Conservation (phyloP, 2,888 invertebrate species). For the Stenotaenia linearis region DNA sequence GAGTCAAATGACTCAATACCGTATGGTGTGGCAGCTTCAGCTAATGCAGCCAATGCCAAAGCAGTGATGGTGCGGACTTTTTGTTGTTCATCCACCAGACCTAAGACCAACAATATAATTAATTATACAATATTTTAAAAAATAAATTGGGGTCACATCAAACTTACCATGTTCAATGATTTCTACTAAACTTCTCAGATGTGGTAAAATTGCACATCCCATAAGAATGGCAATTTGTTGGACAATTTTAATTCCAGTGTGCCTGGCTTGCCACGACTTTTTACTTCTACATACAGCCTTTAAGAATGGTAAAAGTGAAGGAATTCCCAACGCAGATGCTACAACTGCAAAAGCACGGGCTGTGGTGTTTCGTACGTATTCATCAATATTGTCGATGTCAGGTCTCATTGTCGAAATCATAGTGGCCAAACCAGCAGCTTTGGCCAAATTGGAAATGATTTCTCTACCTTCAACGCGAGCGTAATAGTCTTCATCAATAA, state of each 20-base stretch:
- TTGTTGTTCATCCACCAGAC: constrained; percentile 95
- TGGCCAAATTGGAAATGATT: constrained; percentile 97
- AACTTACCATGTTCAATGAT: constrained; percentile 94
- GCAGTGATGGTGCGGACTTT: constrained; percentile 99
- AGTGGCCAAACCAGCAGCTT: constrained; percentile 97
- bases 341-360: constrained; percentile 99
- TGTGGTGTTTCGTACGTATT: constrained; percentile 98
- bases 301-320: constrained; percentile 91
- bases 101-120: constrained; percentile 47
- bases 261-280: constrained; percentile 98
- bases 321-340: constrained; percentile 96
- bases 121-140: neutral
- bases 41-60: constrained; percentile 92
- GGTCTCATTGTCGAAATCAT: constrained; percentile 99
- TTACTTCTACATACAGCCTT: constrained; percentile 99
- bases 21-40: constrained; percentile 98
- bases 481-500: constrained; percentile 99
- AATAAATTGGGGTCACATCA: neutral
- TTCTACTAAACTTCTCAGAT: constrained; percentile 94
- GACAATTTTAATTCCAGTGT: constrained; percentile 99
- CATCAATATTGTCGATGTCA: constrained; percentile 99
- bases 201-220: constrained; percentile 98
- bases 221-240: constrained; percentile 99
- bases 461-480: constrained; percentile 98
- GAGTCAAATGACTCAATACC: constrained; percentile 99